Evolutionary conservation across 2,888 invertebrate genomes (phyloP), one percentile per base, ranked within the genome.

Genomic region (Dynastes maya): DNA sequence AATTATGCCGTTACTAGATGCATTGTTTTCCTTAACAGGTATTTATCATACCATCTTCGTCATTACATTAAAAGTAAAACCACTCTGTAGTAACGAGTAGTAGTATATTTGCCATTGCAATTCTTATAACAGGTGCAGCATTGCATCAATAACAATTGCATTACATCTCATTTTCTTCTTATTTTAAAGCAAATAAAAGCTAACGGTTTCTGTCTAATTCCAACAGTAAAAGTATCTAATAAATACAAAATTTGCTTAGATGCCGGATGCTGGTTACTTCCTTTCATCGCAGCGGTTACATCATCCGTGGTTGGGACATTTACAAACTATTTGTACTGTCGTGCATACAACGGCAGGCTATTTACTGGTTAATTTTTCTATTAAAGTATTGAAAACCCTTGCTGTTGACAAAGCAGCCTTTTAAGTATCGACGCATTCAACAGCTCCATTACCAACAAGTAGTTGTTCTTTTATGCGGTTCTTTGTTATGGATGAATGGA

Each of bases 371-470:
- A 74, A 74, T 74, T 74, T 74, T 74, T 74, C 72, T 74, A 74
- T 74, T 74, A 74, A 74, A 63, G 72, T 74, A 74, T 74, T 74
- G 72, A 74, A 74, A 74, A 74, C 61, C 72, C 72, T 74, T 27
- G 49, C 45, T 49, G 61, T 74, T 74, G 72, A 74, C 72, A 74
- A 74, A 74, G 72, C 61, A 74, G 58, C 72, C 72, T 74, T 74
- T 74, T 74, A 63, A 74, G 72, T 74, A 74, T 74, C 61, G 61
- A 61, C 61, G 72, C 72, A 74, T 74, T 74, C 72, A 74, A 74
- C 72, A 61, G 49, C 72, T 61, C 72, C 72, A 74, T 74, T 74
- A 61, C 72, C 61, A 74, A 74, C 72, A 74, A 74, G 61, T 74
- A 74, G 72, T 74, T 74, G 72, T 74, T 72, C 72, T 61, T 72